phyloP scores from a whole-genome alignment of 2,888 invertebrate genomes.

The Caenorhabditis uteleia region DNA sequence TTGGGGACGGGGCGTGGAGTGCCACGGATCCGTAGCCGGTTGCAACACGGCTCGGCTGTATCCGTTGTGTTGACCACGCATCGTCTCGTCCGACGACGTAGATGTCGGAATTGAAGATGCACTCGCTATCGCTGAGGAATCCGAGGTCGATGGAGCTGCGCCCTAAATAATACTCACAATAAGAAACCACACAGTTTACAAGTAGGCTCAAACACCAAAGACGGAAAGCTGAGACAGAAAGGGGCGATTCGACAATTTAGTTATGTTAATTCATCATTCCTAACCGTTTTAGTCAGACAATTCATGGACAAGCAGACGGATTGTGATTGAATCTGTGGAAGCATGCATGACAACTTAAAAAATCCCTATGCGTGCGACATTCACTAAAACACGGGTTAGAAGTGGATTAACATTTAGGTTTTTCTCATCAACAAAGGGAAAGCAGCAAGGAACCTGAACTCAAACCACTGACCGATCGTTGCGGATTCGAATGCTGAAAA shows the following conservation, averaged over 20 bases:
- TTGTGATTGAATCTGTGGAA: too few species aligned
- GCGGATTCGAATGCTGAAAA: slow-evolving; percentile 68
- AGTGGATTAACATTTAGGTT: background rate
- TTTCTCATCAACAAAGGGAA: slow-evolving; percentile 2
- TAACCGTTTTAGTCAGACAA: too few species aligned
- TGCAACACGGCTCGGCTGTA: background rate
- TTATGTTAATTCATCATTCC: too few species aligned
- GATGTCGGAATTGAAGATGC: slow-evolving; percentile 2
- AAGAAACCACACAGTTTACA: too few species aligned
- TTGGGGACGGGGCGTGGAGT: slow-evolving; percentile 32
- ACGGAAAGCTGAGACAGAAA: too few species aligned
- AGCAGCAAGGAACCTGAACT: slow-evolving; percentile 38
- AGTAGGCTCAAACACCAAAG: too few species aligned
- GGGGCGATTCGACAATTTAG: too few species aligned
- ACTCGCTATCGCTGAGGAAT: slow-evolving; percentile 12
- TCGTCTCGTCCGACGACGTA: slow-evolving; percentile 7
- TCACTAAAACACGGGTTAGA: slow-evolving; percentile 4
- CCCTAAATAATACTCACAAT: slow-evolving; percentile 1
- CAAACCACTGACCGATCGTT: slow-evolving; percentile 66
- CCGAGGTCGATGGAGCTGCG: slow-evolving; percentile 22
- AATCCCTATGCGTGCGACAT: slow-evolving; percentile 4
- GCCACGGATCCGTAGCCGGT: slow-evolving; percentile 34
- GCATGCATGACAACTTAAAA: too few species aligned
- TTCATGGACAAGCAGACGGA: slow-evolving; percentile 6
- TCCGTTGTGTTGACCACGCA: background rate